phyloP scores from a whole-genome alignment of 1,140 invertebrate species.

The Venturia canescens region DNA sequence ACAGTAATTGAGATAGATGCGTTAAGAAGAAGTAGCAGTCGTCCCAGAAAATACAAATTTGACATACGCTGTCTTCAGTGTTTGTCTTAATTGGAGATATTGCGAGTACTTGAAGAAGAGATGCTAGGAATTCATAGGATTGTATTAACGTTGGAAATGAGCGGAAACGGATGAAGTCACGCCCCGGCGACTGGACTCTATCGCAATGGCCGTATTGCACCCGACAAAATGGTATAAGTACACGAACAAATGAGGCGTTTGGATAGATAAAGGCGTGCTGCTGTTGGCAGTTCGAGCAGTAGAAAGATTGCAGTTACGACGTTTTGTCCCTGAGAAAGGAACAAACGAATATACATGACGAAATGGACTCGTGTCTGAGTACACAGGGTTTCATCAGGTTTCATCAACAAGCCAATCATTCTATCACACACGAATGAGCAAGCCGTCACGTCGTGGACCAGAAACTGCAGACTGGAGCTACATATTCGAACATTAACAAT shows the following conservation, averaged over 20 bases:
- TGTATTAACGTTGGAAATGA: background rate
- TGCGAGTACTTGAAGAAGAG: background rate
- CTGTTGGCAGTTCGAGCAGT: background rate
- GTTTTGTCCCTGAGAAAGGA: background rate
- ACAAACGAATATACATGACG: slow-evolving; percentile 34
- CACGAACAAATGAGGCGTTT: background rate
- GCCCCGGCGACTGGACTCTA: slow-evolving; percentile 54
- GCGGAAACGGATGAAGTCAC: slow-evolving; percentile 65
- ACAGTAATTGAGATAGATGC: too few species aligned
- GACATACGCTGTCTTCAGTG: too few species aligned
- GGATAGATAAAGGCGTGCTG: background rate
- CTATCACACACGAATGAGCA: slow-evolving; percentile 61
- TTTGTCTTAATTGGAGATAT: background rate
- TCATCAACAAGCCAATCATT: slow-evolving; percentile 73
- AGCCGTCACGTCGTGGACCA: slow-evolving; percentile 38
- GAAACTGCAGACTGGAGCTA: slow-evolving; percentile 15
- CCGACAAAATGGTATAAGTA: slow-evolving; percentile 22
- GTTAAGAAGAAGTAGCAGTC: too few species aligned
- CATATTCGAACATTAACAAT: slow-evolving; percentile 15
- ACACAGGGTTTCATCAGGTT: slow-evolving; percentile 68
- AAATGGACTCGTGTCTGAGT: slow-evolving; percentile 56
- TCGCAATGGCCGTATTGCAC: slow-evolving; percentile 54
- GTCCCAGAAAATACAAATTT: too few species aligned
- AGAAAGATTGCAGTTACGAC: background rate
- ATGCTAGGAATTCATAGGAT: slow-evolving; percentile 7